Percentiles rank a stretch among this genome's conserved stretches.
Conservation (phyloP, 2,888 invertebrate genomes). For the Kuschelorhynchus macadamiae region DNA sequence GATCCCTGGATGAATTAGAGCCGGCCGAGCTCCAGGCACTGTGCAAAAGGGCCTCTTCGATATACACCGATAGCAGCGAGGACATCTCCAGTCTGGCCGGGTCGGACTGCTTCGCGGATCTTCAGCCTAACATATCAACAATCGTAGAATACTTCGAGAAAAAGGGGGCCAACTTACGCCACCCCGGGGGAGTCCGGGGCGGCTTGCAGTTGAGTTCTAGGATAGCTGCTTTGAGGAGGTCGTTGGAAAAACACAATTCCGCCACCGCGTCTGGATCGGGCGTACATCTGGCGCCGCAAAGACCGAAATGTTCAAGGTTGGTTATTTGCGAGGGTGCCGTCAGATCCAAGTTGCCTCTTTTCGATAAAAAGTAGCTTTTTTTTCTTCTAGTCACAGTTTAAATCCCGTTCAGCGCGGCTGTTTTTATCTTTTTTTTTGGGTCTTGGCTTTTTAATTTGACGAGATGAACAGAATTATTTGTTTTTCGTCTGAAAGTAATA, state of each 20-base stretch:
- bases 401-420: too few species aligned
- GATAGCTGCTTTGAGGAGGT: slow-evolving; percentile 64
- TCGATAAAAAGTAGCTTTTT: slow-evolving; percentile 77
- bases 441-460: too few species aligned
- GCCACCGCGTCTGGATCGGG: slow-evolving; percentile 45
- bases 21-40: slow-evolving; percentile 71
- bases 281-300: slow-evolving; percentile 60
- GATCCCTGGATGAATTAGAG: slow-evolving; percentile 75
- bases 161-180: slow-evolving; percentile 76
- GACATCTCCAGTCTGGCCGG: slow-evolving; percentile 87
- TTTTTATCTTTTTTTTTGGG: too few species aligned
- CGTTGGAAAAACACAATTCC: slow-evolving; percentile 61
- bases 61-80: slow-evolving; percentile 90
- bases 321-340: slow-evolving; percentile 91
- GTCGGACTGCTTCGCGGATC: slow-evolving; percentile 80
- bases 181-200: slow-evolving; percentile 67
- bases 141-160: slow-evolving; percentile 93
- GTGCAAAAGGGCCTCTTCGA: slow-evolving; percentile 82
- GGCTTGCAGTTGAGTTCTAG: slow-evolving; percentile 65
- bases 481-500: too few species aligned
- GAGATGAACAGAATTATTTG: too few species aligned
- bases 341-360: slow-evolving; percentile 86
- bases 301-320: slow-evolving; percentile 74
- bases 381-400: too few species aligned
- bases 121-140: slow-evolving; percentile 79